Percentiles rank a stretch among this genome's conserved stretches.
Evolutionary conservation across 2,113 vertebrate species (phyloP).

Genomic region (Pelusios castaneus): DNA sequence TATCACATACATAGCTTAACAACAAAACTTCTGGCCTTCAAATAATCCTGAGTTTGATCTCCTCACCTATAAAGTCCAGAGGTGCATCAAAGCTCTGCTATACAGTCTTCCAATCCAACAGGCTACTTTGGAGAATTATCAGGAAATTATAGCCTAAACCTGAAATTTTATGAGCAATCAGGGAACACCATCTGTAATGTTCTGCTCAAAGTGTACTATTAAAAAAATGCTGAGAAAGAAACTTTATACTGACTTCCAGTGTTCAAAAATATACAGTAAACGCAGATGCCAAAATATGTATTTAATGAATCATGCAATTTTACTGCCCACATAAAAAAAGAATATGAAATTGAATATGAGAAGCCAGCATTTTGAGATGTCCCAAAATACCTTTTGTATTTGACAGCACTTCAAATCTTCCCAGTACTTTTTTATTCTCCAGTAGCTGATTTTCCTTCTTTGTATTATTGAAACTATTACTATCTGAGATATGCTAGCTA

Average conservation of each 20-base stretch:
- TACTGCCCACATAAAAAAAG: constrained; percentile 37
- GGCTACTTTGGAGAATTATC: constrained; percentile 19
- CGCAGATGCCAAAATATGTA: constrained; percentile 70
- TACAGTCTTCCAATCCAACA: not conserved
- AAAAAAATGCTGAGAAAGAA: constrained; percentile 63
- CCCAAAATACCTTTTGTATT: constrained; percentile 49
- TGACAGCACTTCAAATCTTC: constrained; percentile 54
- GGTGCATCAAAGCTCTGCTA: not conserved
- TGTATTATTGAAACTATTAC: not conserved
- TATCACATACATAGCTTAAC: not conserved
- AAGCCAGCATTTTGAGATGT: constrained; percentile 64
- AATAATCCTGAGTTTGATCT: not conserved
- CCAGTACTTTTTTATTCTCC: constrained; percentile 3
- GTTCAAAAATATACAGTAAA: constrained; percentile 63
- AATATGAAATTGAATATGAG: constrained; percentile 35
- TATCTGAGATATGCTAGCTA: not conserved
- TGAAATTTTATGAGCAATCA: constrained; percentile 58
- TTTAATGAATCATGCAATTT: constrained; percentile 69
- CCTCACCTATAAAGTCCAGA: not conserved
- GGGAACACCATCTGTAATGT: constrained; percentile 65
- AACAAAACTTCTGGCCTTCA: not conserved
- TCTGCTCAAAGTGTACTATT: constrained; percentile 47
- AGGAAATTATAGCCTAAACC: constrained; percentile 24
- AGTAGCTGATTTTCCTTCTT: constrained; percentile 14
- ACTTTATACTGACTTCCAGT: constrained; percentile 59